Evolutionary conservation across 2,888 invertebrate species (phyloP).

Genomic region (Axea sp.): DNA sequence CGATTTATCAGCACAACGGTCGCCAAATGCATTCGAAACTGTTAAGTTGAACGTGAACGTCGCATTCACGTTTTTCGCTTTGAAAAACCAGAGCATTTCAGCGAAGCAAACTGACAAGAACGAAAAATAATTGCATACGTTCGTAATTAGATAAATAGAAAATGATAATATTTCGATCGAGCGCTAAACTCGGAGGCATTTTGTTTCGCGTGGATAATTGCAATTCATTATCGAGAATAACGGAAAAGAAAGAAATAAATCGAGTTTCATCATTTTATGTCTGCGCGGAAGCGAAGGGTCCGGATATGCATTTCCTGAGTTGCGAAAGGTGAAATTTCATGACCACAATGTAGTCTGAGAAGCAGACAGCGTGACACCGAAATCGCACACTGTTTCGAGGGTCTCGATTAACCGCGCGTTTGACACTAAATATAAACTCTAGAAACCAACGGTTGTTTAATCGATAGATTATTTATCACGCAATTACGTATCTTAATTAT

Average conservation of each 20-base stretch:
- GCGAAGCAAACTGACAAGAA: no score
- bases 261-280: constrained; percentile 42
- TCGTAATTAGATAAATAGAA: no score
- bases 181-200: constrained; percentile 3
- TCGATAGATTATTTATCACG: constrained; percentile 4
- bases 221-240: constrained; percentile 49
- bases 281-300: constrained; percentile 41
- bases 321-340: constrained; percentile 62
- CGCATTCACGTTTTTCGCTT: constrained; percentile 10
- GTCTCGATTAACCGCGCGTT: constrained; percentile 61
- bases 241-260: constrained; percentile 41
- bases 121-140: no score
- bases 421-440: constrained; percentile 22
- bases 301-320: constrained; percentile 60
- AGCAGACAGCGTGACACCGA: constrained; percentile 70
- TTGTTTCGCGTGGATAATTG: constrained; percentile 39
- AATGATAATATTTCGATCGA: no score
- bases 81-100: no score
- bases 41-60: constrained; percentile 24
- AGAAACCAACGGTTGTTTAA: constrained; percentile 20
- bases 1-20: no score
- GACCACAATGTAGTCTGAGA: constrained; percentile 65
- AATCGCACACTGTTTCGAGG: constrained; percentile 63
- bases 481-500: no score
- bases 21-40: constrained; percentile 21